Base-by-base conservation (phyloP, 2,888 invertebrate species). In the Ptilodon capucinus region DNA sequence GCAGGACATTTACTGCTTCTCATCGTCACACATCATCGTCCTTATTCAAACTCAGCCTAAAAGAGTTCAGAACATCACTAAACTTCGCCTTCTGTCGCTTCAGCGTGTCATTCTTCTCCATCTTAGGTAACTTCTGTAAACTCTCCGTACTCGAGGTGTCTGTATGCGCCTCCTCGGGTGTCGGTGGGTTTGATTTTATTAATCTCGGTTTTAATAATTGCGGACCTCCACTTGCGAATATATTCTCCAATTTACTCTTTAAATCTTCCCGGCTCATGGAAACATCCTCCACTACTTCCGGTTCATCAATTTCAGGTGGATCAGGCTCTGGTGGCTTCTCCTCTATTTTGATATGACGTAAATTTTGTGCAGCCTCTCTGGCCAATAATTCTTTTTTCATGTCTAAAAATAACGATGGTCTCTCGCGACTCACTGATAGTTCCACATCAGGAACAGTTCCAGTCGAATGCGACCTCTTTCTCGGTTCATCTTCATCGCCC, bases 51-150 rank as follows among this genome's bases (percentile, higher is more conserved):
- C 85, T 87, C 59, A 86, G 71, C 54, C 81, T 66, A 56, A 91
- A 77, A n/a, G 90, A 88, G 72, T 86, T 86, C 40, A 91, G 64
- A 66, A 91, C 91, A 66, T 71, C 84, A 53, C 86, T 76, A 53
- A 85, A 91, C 55, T 79, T 86, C 0, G 79, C 87, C 63, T 76
- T 86, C 53, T 91, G 91, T 57, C 91, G 64, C 48, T 84, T 86
- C 34, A 91, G 64, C 1, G 91, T 91, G 57, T 91, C 90, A 46
- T 89, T 89, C 62, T 86, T 90, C 30, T 87, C 86, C 50, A 83
- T 66, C 68, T 88, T 89, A 0, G 86, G 82, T 34, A 79, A 30
- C 57, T 82, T 89, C 2, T 76, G 48, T 70, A 84, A 69, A 60
- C 84, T 88, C 39, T 89, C 89, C 8, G 65, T 68, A 53, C 84